Conservation (phyloP, 2,797 vertebrate species). For the Cyprinodon diabolis region DNA sequence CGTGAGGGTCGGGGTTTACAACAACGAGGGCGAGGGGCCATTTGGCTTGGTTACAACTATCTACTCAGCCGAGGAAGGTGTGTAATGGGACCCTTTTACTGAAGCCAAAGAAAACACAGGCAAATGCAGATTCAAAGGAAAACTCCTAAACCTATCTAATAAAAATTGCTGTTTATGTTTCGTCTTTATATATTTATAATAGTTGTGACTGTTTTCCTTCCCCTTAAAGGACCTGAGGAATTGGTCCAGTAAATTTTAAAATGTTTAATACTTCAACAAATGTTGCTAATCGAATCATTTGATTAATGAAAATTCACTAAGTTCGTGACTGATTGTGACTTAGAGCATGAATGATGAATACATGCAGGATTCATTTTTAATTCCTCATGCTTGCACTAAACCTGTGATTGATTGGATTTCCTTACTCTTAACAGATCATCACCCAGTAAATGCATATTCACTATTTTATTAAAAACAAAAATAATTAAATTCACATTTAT, state of each 20-base stretch:
- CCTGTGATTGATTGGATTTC: not conserved
- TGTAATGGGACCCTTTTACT: conserved; percentile 8
- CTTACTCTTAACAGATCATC: not conserved
- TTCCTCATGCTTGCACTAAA: not conserved
- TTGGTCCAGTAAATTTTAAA: not conserved
- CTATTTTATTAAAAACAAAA: not conserved
- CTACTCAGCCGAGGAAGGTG: conserved; percentile 97
- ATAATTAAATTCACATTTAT: not conserved
- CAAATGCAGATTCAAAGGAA: not conserved
- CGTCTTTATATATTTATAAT: not conserved
- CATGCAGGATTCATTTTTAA: not conserved
- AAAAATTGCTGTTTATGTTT: not conserved
- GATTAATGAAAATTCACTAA: not conserved
- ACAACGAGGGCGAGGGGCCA: conserved; percentile 95
- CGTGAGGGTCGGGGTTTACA: conserved; percentile 96
- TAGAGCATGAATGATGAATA: not conserved
- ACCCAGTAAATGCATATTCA: not conserved
- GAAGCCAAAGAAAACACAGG: too few relatives aligned
- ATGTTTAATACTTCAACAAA: not conserved
- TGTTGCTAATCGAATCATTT: not conserved
- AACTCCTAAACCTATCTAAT: not conserved
- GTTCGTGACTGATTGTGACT: not conserved
- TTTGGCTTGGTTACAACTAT: conserved; percentile 89
- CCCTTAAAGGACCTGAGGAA: not conserved
- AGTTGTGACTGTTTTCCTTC: not conserved